Evolutionary conservation across 2,113 vertebrate species (phyloP), one percentile per base, ranked within the genome.

Genomic region (Indri indri): DNA sequence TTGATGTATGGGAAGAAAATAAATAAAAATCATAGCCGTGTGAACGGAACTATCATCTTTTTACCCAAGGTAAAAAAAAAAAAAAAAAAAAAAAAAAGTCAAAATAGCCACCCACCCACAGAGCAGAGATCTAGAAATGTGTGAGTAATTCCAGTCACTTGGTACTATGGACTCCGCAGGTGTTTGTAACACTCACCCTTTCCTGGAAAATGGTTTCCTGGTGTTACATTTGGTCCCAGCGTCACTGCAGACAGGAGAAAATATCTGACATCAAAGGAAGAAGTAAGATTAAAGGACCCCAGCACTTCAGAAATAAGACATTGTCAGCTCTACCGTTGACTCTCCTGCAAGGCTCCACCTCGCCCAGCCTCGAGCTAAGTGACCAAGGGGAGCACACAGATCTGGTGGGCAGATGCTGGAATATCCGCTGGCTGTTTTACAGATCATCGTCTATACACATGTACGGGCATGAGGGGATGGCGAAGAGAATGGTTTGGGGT

Each of bases 381-480:
- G 91, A 73, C 91, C 71, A 52, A n/a, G 89, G 90, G 80, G 82
- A 4, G 3, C 13, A 13, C 88, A 57, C 17, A 12, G 84, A 87
- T 97, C 96, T 98, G 98, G 93, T 10, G 42, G 96, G 79, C 97
- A 98, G 98, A 98, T 98, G 98, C 92, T 84, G 93, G 54, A 47
- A 59, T 71, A 42, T 14, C 34, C 18, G 34, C 65, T 81, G 83
- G n/a, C 40, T 93, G 8, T 34, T n/a, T 82, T 34, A 45, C 79
- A 80, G 66, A 47, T 70, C 85, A 54, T 74, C 42, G 34, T 81
- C 76, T 50, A 30, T 42, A 87, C 57, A 88, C 37, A 59, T 47
- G 47, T 50, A 74, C 9, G 73, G 65, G 42, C 27, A 27, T 18
- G 40, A 32, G 20, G 79, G 47, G 45, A 40, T 66, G 42, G 20